Conservation (phyloP, 2,888 invertebrate species). For the Agonopterix heracliana region DNA sequence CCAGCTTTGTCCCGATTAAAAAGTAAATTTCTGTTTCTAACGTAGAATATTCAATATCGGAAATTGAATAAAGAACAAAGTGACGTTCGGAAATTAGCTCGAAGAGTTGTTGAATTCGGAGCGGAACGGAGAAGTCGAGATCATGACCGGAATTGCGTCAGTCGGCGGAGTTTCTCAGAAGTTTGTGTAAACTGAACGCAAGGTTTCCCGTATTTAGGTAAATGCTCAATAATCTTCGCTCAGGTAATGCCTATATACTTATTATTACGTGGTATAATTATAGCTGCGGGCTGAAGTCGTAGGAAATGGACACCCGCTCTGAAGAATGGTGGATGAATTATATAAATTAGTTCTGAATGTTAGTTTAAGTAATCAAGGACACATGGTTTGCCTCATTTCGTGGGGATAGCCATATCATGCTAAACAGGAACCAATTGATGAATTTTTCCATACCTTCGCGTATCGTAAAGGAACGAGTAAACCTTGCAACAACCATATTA, state of each 20-base stretch:
- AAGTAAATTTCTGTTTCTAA: constrained; percentile 42
- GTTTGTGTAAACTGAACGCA: constrained; percentile 56
- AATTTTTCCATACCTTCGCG: too few relatives aligned
- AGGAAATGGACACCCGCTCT: too few relatives aligned
- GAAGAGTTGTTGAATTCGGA: constrained; percentile 62
- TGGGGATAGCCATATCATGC: too few relatives aligned
- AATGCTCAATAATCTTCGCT: constrained; percentile 2
- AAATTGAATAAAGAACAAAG: constrained; percentile 75
- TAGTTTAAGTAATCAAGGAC: too few relatives aligned
- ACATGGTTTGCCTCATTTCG: too few relatives aligned
- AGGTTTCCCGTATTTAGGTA: constrained; percentile 29
- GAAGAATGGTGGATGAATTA: too few relatives aligned
- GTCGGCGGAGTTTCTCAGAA: constrained; percentile 58
- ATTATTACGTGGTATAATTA: constrained; percentile 5
- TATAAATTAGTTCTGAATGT: too few relatives aligned
- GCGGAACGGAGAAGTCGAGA: constrained; percentile 47
- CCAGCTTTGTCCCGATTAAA: constrained; percentile 15
- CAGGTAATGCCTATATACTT: constrained; percentile 4
- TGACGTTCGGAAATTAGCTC: constrained; percentile 73
- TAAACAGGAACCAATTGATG: too few relatives aligned
- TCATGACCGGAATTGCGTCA: constrained; percentile 73
- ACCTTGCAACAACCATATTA: too few relatives aligned
- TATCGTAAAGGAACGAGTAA: too few relatives aligned
- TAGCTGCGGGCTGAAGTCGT: constrained; percentile 2
- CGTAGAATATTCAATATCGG: constrained; percentile 55